These are phyloP conservation scores for Cossypha caffra DNA, from an alignment of 2,797 vertebrate species.

Conservation along the genomic window DNA sequence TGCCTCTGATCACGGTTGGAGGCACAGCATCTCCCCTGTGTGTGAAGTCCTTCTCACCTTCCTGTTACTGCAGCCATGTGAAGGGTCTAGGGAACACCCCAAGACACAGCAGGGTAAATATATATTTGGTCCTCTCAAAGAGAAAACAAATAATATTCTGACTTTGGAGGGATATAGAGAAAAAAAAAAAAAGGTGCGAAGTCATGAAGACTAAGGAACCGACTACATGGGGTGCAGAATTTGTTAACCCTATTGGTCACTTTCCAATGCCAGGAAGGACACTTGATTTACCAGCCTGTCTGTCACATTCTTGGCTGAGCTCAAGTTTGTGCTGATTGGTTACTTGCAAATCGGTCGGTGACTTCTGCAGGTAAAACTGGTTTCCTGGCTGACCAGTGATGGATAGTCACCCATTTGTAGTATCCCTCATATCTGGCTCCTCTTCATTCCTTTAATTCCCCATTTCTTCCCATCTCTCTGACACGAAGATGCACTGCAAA, in stretches of 20 bases:
- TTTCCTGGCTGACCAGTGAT: not conserved
- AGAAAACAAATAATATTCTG: not conserved
- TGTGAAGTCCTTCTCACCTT: not conserved
- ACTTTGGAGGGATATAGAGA: not conserved
- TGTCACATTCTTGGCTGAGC: not conserved
- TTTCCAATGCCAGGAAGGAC: not conserved
- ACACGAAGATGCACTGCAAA: not conserved
- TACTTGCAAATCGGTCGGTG: not conserved
- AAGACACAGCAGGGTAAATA: not conserved
- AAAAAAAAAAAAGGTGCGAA: not conserved
- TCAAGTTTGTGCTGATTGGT: not conserved
- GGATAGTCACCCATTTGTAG: not conserved
- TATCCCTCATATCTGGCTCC: not conserved
- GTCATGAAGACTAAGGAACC: not conserved
- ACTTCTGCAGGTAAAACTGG: not conserved
- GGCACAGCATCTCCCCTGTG: not conserved
- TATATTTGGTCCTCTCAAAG: not conserved
- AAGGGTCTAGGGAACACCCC: not conserved
- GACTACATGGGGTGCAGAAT: not conserved
- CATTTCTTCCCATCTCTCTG: not conserved
- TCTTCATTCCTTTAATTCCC: not conserved
- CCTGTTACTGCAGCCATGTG: not conserved
- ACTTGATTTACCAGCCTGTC: not conserved
- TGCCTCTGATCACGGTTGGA: accelerated
- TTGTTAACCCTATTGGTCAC: not conserved